Evolutionary conservation across 2,797 vertebrate genomes (phyloP).

Genomic region (Xenentodon cancila): DNA sequence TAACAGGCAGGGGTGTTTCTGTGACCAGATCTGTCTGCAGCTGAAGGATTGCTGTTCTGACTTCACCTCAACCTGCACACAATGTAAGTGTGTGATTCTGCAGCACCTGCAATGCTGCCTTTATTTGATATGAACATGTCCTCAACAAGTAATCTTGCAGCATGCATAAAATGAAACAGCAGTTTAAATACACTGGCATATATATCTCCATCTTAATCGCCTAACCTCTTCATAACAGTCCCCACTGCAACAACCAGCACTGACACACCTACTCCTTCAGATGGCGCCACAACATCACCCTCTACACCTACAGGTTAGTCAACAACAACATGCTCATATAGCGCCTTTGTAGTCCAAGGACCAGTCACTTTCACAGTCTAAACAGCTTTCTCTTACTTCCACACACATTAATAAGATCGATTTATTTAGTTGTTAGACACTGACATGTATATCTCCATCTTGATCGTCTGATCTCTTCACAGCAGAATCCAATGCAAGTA

Average conservation of each 20-base stretch:
- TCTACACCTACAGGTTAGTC: constrained; percentile 27
- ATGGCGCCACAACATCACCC: constrained; percentile 2
- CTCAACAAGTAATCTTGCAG: no score
- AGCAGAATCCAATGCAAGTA: neutral
- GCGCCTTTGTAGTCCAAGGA: no score
- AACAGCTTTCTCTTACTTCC: no score
- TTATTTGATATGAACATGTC: neutral
- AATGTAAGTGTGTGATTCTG: constrained; percentile 23
- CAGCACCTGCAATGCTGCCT: neutral
- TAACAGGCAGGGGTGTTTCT: constrained; percentile 32
- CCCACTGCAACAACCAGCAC: neutral
- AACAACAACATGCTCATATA: no score
- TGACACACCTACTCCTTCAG: neutral
- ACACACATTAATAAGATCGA: no score
- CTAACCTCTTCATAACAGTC: neutral
- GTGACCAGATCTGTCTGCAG: constrained; percentile 27
- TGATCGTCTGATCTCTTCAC: neutral
- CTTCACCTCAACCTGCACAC: constrained; percentile 37
- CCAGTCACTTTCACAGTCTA: no score
- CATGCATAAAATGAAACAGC: no score
- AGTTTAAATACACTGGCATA: neutral
- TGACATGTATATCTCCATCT: neutral
- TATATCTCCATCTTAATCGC: neutral
- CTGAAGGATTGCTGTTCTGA: constrained; percentile 56
- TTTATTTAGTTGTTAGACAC: no score